Conservation (phyloP, 1,140 invertebrate genomes). For the Tigriopus japonicus region DNA sequence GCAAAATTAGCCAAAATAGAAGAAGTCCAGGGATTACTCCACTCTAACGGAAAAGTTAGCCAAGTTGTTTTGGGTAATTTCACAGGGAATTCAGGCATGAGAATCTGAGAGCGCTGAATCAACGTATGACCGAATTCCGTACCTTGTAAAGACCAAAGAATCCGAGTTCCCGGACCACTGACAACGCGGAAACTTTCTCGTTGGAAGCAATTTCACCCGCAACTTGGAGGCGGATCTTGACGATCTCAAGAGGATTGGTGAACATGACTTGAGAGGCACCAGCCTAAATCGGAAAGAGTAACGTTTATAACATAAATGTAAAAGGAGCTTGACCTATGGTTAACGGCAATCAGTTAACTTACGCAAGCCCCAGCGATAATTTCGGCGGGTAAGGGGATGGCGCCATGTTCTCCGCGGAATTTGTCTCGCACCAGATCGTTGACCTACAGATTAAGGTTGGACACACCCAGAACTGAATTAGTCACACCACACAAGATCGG, state of each 20-base stretch:
- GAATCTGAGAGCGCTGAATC: not conserved
- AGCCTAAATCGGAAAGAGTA: conserved; percentile 36
- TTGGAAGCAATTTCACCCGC: conserved; percentile 81
- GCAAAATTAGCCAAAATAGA: too few species aligned
- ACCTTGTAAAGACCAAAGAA: conserved; percentile 84
- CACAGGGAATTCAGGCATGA: too few species aligned
- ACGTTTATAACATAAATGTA: too few species aligned
- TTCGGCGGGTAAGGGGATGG: not conserved
- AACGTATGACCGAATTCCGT: not conserved
- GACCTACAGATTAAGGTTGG: not conserved
- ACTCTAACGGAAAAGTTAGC: too few species aligned
- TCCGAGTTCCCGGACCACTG: conserved; percentile 77
- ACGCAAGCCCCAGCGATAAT: conserved; percentile 42
- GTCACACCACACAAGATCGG: not conserved
- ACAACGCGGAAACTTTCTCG: conserved; percentile 57
- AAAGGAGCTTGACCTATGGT: too few species aligned
- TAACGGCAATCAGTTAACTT: conserved; percentile 33
- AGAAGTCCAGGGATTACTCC: too few species aligned
- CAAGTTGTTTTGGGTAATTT: too few species aligned
- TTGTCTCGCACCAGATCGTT: conserved; percentile 3
- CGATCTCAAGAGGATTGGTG: conserved; percentile 97
- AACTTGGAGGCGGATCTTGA: conserved; percentile 96
- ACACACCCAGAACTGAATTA: not conserved
- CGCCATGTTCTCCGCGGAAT: not conserved
- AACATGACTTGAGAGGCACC: conserved; percentile 87